Percentiles rank a stretch among this genome's conserved stretches.
Evolutionary conservation across 2,113 vertebrate genomes (phyloP).

Genomic region (Lates calcarifer): DNA sequence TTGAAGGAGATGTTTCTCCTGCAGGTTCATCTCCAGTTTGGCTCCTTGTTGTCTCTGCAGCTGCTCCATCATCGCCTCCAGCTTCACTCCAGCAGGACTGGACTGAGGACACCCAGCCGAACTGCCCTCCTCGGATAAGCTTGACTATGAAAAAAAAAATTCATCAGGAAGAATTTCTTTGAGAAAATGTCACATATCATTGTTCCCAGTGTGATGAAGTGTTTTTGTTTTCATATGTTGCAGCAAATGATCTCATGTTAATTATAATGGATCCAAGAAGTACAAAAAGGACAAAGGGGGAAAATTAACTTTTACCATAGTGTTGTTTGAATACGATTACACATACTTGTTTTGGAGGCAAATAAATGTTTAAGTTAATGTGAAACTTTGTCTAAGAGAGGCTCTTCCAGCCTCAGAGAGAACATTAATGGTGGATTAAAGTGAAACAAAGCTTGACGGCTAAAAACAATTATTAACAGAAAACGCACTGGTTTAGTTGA

Average conservation of each 20-base stretch:
- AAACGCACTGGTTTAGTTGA: neutral
- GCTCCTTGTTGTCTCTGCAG: slow-evolving; percentile 90
- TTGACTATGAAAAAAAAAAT: slow-evolving; percentile 75
- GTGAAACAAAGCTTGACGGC: neutral
- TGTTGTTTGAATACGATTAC: neutral
- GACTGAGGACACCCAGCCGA: slow-evolving; percentile 81
- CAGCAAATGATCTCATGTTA: neutral
- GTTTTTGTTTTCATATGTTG: neutral
- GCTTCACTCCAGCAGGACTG: slow-evolving; percentile 85
- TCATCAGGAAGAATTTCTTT: neutral
- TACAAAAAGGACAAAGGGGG: neutral
- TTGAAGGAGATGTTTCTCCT: slow-evolving; percentile 89
- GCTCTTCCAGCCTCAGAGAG: neutral
- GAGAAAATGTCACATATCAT: neutral
- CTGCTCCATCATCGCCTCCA: slow-evolving; percentile 92
- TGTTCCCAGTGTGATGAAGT: neutral
- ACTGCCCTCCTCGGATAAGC: slow-evolving; percentile 80
- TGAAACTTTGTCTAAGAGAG: neutral
- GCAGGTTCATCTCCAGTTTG: slow-evolving; percentile 90
- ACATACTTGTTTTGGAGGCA: neutral
- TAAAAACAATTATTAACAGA: slow-evolving; percentile 6
- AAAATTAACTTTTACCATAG: neutral
- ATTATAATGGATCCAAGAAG: neutral
- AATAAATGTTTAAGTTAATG: neutral
- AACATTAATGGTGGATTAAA: neutral